Conservation (phyloP, 2,888 invertebrate genomes). For the Celastrina argiolus region DNA sequence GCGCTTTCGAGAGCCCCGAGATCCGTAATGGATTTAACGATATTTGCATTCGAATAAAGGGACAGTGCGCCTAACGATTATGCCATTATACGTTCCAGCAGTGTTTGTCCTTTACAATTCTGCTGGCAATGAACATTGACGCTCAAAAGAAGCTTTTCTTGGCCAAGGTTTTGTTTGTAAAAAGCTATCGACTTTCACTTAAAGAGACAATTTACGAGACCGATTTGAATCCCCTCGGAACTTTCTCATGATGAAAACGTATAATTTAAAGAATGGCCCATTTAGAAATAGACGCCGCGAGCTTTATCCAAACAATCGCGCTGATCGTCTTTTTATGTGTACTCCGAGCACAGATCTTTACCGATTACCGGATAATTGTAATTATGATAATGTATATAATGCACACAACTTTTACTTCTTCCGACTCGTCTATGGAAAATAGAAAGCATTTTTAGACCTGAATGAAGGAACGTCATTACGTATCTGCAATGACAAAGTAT, state of each 20-base stretch:
- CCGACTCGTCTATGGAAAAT: slow-evolving; percentile 41
- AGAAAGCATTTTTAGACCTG: slow-evolving; percentile 50
- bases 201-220: slow-evolving; percentile 49
- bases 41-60: slow-evolving; percentile 58
- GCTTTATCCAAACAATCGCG: slow-evolving; percentile 54
- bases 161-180: slow-evolving; percentile 28
- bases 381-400: slow-evolving; percentile 59
- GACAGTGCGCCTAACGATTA: slow-evolving; percentile 33
- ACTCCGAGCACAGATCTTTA: slow-evolving; percentile 52
- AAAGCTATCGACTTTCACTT: slow-evolving; percentile 54
- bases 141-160: slow-evolving; percentile 13
- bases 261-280: slow-evolving; percentile 63
- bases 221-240: slow-evolving; percentile 54
- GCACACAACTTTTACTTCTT: slow-evolving; percentile 56
- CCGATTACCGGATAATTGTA: slow-evolving; percentile 49
- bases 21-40: slow-evolving; percentile 51
- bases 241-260: slow-evolving; percentile 61
- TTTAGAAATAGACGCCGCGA: slow-evolving; percentile 52
- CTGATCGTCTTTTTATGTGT: slow-evolving; percentile 49
- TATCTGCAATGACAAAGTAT: not conserved
- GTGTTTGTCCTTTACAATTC: slow-evolving; percentile 15
- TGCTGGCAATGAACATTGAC: not conserved
- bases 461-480: slow-evolving; percentile 14
- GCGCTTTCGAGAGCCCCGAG: slow-evolving; percentile 46
- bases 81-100: not conserved